Conservation (phyloP, 2,888 invertebrate species). For the Lathronympha strigana region DNA sequence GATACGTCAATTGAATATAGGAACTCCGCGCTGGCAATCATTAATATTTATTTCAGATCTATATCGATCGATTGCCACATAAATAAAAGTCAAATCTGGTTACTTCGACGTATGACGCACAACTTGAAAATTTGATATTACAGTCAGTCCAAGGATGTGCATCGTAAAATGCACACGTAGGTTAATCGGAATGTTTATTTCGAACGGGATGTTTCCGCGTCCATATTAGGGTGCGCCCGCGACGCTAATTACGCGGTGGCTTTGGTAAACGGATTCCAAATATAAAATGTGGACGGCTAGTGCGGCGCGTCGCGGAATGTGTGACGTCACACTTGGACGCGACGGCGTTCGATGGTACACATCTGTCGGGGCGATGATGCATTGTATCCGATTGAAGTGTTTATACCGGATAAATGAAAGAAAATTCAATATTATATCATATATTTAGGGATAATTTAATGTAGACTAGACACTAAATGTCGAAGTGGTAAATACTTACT, state of each 20-base stretch:
- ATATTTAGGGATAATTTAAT: too few species aligned
- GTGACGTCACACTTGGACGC: conserved; percentile 62
- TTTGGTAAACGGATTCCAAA: conserved; percentile 72
- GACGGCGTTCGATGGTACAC: conserved; percentile 48
- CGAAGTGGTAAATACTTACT: too few species aligned
- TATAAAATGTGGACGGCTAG: conserved; percentile 72
- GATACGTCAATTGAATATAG: not conserved
- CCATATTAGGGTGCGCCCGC: conserved; percentile 61
- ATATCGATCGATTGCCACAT: conserved; percentile 9
- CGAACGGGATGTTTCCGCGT: conserved; percentile 52
- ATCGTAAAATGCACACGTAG: not conserved
- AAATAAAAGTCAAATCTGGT: conserved; percentile 16
- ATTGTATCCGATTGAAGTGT: conserved; percentile 54
- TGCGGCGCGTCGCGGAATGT: conserved; percentile 67
- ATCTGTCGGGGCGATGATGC: conserved; percentile 52
- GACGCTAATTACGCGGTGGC: conserved; percentile 41
- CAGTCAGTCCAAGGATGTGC: not conserved
- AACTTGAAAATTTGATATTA: conserved; percentile 2
- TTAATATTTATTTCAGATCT: conserved; percentile 11
- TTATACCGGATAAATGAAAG: not conserved
- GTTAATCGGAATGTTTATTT: conserved; percentile 50
- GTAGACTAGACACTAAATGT: too few species aligned
- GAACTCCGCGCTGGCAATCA: not conserved
- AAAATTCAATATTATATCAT: not conserved
- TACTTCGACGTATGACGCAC: conserved; percentile 11